A percentile compares a stretch with the other conserved stretches of the same genome.
phyloP scores from a whole-genome alignment of 1,140 invertebrate genomes.

The Colletes gigas region DNA sequence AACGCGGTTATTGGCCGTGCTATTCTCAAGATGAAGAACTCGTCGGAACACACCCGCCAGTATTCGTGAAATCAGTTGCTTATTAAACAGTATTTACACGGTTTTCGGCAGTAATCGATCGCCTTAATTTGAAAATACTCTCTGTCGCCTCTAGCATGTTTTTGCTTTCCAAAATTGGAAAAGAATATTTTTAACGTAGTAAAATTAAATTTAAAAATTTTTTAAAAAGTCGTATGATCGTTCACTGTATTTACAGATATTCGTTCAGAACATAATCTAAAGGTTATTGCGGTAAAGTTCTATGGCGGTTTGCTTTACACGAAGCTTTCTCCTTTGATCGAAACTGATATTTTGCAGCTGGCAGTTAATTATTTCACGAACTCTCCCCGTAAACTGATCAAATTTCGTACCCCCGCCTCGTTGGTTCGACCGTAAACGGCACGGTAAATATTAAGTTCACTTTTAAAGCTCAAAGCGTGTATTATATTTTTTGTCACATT shows the following conservation, averaged over 20 bases:
- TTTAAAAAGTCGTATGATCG: too few relatives aligned
- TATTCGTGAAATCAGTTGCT: background rate
- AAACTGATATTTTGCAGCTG: too few relatives aligned
- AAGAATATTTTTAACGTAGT: too few relatives aligned
- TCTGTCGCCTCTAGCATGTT: too few relatives aligned
- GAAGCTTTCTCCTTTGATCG: background rate
- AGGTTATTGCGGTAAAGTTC: background rate
- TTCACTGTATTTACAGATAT: too few relatives aligned
- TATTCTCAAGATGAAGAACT: constrained; percentile 14
- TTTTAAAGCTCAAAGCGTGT: background rate
- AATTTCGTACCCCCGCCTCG: background rate
- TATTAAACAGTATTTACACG: background rate
- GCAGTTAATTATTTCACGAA: background rate
- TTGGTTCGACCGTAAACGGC: background rate
- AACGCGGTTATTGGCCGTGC: constrained; percentile 20
- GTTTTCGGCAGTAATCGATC: too few relatives aligned
- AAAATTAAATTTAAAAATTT: too few relatives aligned
- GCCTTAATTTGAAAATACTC: too few relatives aligned
- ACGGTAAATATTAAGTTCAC: background rate
- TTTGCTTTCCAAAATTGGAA: too few relatives aligned
- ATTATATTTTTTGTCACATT: background rate
- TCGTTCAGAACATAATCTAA: background rate
- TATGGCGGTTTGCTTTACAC: background rate
- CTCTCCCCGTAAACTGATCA: background rate
- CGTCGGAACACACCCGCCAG: background rate